Evolutionary conservation across 1,140 invertebrate genomes (phyloP), one percentile per base, ranked within the genome.

Genomic region (Parapsyche elsis): DNA sequence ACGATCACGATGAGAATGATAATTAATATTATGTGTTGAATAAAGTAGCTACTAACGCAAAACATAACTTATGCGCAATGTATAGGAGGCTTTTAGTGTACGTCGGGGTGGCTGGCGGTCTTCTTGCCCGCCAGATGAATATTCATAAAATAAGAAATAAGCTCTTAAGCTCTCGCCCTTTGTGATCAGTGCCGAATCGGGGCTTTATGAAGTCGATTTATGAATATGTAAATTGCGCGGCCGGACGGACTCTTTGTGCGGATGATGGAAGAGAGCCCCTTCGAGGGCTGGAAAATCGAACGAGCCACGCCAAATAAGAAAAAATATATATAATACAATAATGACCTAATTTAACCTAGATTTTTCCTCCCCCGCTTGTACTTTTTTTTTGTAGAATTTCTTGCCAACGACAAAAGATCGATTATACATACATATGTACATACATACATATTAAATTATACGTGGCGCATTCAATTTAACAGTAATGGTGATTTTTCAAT

Each of bases 141-240:
- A 80, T 80, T 80, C 79, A 80, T 80, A 80, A 75, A 80, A 71
- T 76, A 76, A 59, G 79, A 80, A 80, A 80, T 80, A 80, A 80
- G 79, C 79, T 71, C 71, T 76, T 80, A 80, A 80, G 79, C 74
- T 80, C 46, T 23, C 64, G 64, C 64, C 64, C 79, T 80, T 80
- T 80, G 73, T 71, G 79, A 80, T 80, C 79, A 80, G 53, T 71
- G 46, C 64, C 53, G 61, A 80, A 80, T 76, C 44, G 73, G 73
- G 73, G 61, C 38, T 80, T 80, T 71, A 77, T 77, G 64, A 71
- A 80, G 79, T 80, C 79, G 74, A 80, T 80, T 80, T 80, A 80
- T 80, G 74, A 80, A 80, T 80, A 80, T 80, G 73, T 57, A 71
- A 80, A 80, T 80, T 80, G 45, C 45, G 24, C 24, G 64, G 77